Base-by-base conservation (phyloP, 2,888 invertebrate species). In the Phorcus lineatus region DNA sequence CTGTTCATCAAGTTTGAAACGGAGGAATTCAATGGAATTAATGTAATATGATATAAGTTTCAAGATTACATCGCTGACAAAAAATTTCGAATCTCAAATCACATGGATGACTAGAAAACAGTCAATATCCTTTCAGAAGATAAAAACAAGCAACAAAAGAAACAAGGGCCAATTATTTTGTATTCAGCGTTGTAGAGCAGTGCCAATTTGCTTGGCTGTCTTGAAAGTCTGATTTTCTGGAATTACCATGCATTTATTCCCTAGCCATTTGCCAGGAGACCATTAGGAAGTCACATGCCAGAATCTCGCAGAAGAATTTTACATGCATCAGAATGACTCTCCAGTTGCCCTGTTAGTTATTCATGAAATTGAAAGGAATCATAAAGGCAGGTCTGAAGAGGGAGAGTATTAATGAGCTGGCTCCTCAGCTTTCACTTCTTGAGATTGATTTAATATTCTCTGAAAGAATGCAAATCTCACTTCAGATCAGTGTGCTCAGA, bases 231-330 rank as follows among this genome's bases (percentile, higher is more conserved):
- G 70, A 70, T 70, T 36, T 36, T 3, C 19, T 17, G 36, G 70
- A 70, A 70, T 70, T 70, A 70, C 70, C 36, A 28, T 19, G 70
- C n/a, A 31, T 70, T 70, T 70, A 70, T n/a, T 31, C 70, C 17
- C 19, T 40, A 19, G 36, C 36, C 70, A 70, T 19, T 70, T 47
- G 36, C 28, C 19, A 36, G 36, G 16, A 31, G 28, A 36, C 40
- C 7, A 31, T 36, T 70, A 19, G 17, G 17, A 16, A 16, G 24
- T 70, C 40, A 36, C 36, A 36, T 70, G 70, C 28, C 19, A 36
- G n/a, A 24, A 70, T n/a, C 28, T 36, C 31, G 36, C n/a, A 19
- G 2, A 70, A 40, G 70, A 70, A 17, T 36, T 31, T 40, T n/a
- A 70, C 40, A 70, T 70, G 70, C 36, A 36, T 31, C 70, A 19